Conservation (phyloP, 35 echinoderm and acorn worm species). For the Lytechinus pictus region DNA sequence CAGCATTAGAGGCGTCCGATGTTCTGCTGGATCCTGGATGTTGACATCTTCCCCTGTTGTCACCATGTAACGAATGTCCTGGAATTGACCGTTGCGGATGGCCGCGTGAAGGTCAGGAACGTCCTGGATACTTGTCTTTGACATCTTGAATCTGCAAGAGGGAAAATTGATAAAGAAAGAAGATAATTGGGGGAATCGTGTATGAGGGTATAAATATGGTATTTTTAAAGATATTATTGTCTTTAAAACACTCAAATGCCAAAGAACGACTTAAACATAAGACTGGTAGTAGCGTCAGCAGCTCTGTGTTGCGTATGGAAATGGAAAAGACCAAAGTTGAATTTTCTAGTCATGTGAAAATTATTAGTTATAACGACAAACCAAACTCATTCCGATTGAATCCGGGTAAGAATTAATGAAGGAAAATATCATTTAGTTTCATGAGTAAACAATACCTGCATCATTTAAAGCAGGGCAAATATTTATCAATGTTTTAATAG, state of each 20-base stretch:
- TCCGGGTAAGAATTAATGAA: too few relatives aligned
- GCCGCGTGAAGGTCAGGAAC: constrained; percentile 75
- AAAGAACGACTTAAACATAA: too few relatives aligned
- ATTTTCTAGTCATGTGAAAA: too few relatives aligned
- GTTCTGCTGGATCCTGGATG: constrained; percentile 39
- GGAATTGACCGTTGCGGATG: constrained; percentile 74
- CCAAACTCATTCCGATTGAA: too few relatives aligned
- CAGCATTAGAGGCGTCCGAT: constrained; percentile 74
- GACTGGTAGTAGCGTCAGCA: too few relatives aligned
- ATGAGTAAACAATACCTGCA: too few relatives aligned
- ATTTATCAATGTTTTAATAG: too few relatives aligned
- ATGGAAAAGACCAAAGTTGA: too few relatives aligned
- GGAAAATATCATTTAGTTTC: too few relatives aligned
- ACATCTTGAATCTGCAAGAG: constrained; percentile 13
- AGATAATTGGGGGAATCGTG: not conserved
- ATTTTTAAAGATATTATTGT: not conserved
- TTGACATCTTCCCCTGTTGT: constrained; percentile 67
- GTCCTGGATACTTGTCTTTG: not conserved
- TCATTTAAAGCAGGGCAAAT: too few relatives aligned
- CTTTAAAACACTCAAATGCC: not conserved
- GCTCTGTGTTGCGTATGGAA: too few relatives aligned
- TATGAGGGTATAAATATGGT: not conserved
- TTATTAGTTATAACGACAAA: too few relatives aligned
- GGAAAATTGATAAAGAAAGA: not conserved
- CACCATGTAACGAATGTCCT: constrained; percentile 76